Conservation (phyloP, 2,888 invertebrate species). For the Odontocerum albicorne region DNA sequence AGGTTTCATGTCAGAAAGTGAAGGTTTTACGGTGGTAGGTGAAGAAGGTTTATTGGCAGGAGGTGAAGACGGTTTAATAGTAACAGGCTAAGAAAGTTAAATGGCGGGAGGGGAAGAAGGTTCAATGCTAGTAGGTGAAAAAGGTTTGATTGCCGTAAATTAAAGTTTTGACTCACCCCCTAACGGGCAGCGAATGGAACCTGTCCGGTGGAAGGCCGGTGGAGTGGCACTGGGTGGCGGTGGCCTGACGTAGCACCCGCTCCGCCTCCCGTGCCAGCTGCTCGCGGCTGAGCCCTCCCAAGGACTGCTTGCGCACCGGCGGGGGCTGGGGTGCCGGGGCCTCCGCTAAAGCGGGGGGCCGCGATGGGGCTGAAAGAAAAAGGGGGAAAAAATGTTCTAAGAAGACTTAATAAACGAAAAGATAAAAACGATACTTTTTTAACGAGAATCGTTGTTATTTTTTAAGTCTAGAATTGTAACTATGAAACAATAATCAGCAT, state of each 20-base stretch:
- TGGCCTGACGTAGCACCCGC: constrained; percentile 72
- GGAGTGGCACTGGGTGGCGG: constrained; percentile 67
- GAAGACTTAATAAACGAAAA: no score
- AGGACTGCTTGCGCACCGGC: constrained; percentile 58
- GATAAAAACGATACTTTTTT: no score
- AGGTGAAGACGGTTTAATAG: no score
- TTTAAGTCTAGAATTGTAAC: no score
- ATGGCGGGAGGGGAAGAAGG: background rate
- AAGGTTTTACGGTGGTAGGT: no score
- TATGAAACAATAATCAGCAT: no score
- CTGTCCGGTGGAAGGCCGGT: constrained; percentile 60
- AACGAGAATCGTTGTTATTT: no score
- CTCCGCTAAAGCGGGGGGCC: background rate
- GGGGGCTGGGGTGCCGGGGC: constrained; percentile 14
- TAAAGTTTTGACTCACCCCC: constrained; percentile 42
- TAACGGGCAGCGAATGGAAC: constrained; percentile 69
- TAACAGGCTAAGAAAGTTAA: no score
- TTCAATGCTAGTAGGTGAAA: background rate
- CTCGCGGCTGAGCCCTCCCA: constrained; percentile 69
- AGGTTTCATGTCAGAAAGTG: no score
- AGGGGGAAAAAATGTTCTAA: no score
- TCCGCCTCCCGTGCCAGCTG: constrained; percentile 78
- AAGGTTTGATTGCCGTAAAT: no score
- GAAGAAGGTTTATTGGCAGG: no score
- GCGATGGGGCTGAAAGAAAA: constrained; percentile 15